Evolutionary conservation across 2,113 vertebrate genomes (phyloP).

Genomic region (Saimiri boliviensis): DNA sequence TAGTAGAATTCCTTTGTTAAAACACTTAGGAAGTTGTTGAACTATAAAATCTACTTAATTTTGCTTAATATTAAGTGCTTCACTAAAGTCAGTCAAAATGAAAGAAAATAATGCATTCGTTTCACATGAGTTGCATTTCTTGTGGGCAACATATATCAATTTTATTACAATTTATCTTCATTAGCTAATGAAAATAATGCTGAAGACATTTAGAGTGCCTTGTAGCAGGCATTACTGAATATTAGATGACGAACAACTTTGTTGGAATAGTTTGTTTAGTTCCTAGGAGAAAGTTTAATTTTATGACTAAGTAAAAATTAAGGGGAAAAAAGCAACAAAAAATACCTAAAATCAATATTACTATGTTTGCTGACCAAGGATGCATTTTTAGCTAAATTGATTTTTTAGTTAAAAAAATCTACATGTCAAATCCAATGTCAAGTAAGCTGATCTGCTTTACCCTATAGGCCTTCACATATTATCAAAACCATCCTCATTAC

Average conservation of each 20-base stretch:
- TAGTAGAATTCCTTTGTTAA: background rate
- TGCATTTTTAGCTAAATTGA: background rate
- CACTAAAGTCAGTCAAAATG: conserved; percentile 14
- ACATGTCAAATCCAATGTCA: background rate
- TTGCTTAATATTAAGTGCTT: conserved; percentile 2
- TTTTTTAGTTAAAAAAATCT: background rate
- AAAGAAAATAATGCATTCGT: background rate
- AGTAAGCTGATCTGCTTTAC: background rate
- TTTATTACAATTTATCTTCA: background rate
- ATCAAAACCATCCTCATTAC: background rate
- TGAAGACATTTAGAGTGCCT: background rate
- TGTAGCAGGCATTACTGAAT: background rate
- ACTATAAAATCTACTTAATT: background rate
- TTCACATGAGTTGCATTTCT: background rate
- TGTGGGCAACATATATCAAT: background rate
- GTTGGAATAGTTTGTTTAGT: background rate
- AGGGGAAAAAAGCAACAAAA: background rate
- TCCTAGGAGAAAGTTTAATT: background rate
- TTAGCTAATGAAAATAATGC: conserved; percentile 18
- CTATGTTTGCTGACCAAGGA: background rate
- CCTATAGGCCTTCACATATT: background rate
- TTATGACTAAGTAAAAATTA: background rate
- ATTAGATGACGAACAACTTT: background rate
- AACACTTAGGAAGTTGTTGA: background rate
- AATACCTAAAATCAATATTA: background rate